Base-by-base conservation (phyloP, 2,113 vertebrate genomes). In the Syngnathus scovelli region DNA sequence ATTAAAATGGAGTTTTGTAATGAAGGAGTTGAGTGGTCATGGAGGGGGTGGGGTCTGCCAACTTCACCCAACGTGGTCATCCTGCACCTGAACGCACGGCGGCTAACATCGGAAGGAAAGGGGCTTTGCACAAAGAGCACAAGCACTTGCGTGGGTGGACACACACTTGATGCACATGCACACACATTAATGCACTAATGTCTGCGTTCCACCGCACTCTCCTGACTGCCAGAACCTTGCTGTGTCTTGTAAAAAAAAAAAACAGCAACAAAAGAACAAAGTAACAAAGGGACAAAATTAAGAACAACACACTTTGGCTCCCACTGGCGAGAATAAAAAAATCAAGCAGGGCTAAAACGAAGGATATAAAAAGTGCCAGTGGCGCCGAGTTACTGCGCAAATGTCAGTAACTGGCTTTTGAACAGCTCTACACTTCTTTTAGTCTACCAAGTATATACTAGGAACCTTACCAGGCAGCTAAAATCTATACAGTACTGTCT, bases 401-500 rank as follows among this genome's bases (percentile, higher is more conserved):
- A 84, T 89, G 84, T 81, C 88, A 81, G 71, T 89, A 87, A 87
- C 86, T 90, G 86, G 87, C 86, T 89, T 90, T 90, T 88, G 80
- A 90, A 91, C 84, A 85, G 86, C 69, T 91, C 87, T 90, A 90
- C 78, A 78, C 87, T 82, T 89, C 79, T 86, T 91, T 90, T 85
- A 88, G 88, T 90, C 90, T 91, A 92, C 89, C 89, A 88, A 88
- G 87, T 89, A 90, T 90, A 90, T 91, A 88, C 89, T 90, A 88
- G 88, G 88, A 85, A 89, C 89, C 90, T 87, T 85, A 89, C 89
- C 86, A 90, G 89, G 90, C 88, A 87, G 88, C 91, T 92, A 92
- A 90, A 90, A 90, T 92, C 90, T 91, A 92, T 92, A 92, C 91
- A 92, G 91, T 91, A 91, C 88, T 88, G 86, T 91, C 80, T 82